A percentile compares a stretch with the other conserved stretches of the same genome.
Evolutionary conservation across 2,888 invertebrate species (phyloP).

Genomic region (Portevinia maculata): DNA sequence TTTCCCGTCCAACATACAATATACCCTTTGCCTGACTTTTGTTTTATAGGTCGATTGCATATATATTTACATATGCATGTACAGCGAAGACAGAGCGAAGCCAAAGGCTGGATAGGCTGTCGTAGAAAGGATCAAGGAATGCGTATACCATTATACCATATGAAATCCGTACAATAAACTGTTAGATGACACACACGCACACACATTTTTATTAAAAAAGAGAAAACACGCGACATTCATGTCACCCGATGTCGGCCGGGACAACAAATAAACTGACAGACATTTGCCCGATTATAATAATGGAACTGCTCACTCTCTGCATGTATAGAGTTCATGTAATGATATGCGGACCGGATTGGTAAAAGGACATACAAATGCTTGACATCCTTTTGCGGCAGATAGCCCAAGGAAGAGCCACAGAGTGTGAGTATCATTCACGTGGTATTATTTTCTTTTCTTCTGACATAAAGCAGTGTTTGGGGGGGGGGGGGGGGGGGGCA

Average conservation of each 20-base stretch:
- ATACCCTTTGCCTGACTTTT: slow-evolving; percentile 33
- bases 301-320: slow-evolving; percentile 13
- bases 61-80: slow-evolving; percentile 12
- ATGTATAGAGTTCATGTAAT: slow-evolving; percentile 38
- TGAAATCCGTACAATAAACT: slow-evolving; percentile 39
- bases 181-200: slow-evolving; percentile 8
- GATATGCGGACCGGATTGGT: slow-evolving; percentile 38
- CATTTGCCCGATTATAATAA: slow-evolving; percentile 65
- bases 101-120: slow-evolving; percentile 48
- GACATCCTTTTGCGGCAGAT: slow-evolving; percentile 40
- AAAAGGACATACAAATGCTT: slow-evolving; percentile 46
- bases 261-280: slow-evolving; percentile 65
- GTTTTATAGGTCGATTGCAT: slow-evolving; percentile 58
- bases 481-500: no score
- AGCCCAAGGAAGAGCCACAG: not conserved
- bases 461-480: slow-evolving; percentile 3
- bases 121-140: slow-evolving; percentile 61
- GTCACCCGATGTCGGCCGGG: slow-evolving; percentile 55
- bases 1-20: slow-evolving; percentile 23
- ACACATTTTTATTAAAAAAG: slow-evolving; percentile 46
- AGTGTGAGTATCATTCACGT: slow-evolving; percentile 15
- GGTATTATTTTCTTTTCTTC: slow-evolving; percentile 9
- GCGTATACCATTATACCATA: slow-evolving; percentile 40
- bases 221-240: slow-evolving; percentile 52
- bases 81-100: slow-evolving; percentile 21